phyloP scores from a whole-genome alignment of 1,140 invertebrate species.

The Aphis craccivora region DNA sequence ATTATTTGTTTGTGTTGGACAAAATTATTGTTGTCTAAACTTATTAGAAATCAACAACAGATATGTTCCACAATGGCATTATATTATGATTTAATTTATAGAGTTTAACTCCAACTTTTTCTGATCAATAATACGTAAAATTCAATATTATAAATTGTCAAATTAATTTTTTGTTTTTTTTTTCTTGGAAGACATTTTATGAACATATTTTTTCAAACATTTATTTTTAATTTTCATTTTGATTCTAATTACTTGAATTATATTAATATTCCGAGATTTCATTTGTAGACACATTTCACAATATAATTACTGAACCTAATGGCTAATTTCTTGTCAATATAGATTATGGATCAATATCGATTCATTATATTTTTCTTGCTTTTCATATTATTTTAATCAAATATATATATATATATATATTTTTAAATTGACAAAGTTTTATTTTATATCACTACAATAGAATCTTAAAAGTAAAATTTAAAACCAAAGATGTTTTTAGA shows the following conservation, averaged over 20 bases:
- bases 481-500: neutral
- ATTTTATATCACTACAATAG: neutral
- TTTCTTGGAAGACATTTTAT: neutral
- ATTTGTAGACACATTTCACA: neutral
- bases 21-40: neutral
- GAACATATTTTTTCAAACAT: neutral
- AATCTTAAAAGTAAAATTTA: neutral
- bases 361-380: neutral
- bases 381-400: neutral
- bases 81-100: neutral
- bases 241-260: neutral
- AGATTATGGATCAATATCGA: neutral
- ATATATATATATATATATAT: neutral
- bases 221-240: neutral
- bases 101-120: neutral
- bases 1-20: neutral
- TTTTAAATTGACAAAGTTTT: neutral
- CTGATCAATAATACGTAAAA: neutral
- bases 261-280: neutral
- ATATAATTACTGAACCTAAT: neutral
- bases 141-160: neutral
- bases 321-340: neutral
- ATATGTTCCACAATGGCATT: neutral
- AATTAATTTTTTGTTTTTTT: neutral
- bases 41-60: neutral